Evolutionary conservation across 2,797 vertebrate species (phyloP).

Genomic region (Sternotherus odoratus): DNA sequence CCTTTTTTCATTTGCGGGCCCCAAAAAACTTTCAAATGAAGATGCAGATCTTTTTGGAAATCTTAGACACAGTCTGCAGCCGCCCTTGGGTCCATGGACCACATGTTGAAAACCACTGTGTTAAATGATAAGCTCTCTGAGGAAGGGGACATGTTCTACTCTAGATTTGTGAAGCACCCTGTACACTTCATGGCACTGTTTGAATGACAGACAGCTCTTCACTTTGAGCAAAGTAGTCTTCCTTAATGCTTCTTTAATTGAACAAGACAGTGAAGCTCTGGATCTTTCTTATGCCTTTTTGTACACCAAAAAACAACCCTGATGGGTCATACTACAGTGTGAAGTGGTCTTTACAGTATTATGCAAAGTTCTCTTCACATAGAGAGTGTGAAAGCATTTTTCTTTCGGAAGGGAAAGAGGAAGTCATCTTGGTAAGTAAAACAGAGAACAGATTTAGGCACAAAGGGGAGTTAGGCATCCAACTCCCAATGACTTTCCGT

Average conservation of each 20-base stretch:
- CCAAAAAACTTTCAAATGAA: neutral
- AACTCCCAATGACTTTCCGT: neutral
- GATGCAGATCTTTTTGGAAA: neutral
- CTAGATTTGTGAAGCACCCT: neutral
- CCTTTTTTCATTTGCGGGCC: neutral
- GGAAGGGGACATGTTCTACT: neutral
- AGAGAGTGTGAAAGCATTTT: neutral
- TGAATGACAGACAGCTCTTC: constrained; percentile 2
- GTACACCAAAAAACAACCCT: neutral
- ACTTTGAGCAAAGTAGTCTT: neutral
- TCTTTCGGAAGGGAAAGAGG: neutral
- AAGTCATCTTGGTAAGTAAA: neutral
- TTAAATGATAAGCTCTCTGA: neutral
- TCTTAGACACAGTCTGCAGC: neutral
- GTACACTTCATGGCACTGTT: neutral
- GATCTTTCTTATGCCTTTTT: neutral
- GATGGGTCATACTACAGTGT: constrained; percentile 15
- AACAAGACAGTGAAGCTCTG: neutral
- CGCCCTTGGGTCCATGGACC: no score
- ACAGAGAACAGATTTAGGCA: neutral
- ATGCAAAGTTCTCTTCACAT: neutral
- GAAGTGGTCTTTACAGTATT: neutral
- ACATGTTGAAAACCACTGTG: fast-evolving
- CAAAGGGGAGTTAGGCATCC: neutral
- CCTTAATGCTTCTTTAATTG: neutral